A percentile compares a stretch with the other conserved stretches of the same genome.
Evolutionary conservation across 1,140 invertebrate species (phyloP).

Genomic region (Pantala flavescens): DNA sequence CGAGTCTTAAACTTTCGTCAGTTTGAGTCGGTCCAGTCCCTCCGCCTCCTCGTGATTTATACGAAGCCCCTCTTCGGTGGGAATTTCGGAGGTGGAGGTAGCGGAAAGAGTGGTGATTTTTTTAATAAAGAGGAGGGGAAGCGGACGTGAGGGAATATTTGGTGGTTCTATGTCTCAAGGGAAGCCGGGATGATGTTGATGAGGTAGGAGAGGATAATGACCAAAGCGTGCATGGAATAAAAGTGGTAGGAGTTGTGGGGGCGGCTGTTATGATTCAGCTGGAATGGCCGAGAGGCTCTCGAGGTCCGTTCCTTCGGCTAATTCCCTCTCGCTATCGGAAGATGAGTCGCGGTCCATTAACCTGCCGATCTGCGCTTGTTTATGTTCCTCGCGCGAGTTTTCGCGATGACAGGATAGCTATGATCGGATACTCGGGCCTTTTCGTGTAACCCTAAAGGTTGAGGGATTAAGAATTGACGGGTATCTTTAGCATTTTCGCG

Average conservation of each 20-base stretch:
- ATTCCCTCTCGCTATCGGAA: background rate
- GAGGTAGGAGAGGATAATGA: slow-evolving; percentile 8
- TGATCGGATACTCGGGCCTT: too few species aligned
- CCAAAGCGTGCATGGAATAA: slow-evolving; percentile 5
- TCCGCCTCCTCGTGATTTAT: background rate
- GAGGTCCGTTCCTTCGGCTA: background rate
- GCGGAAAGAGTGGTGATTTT: background rate
- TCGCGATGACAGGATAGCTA: background rate
- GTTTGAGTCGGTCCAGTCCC: background rate
- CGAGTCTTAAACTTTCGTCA: slow-evolving; percentile 1
- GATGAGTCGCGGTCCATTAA: background rate
- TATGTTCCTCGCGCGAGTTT: background rate
- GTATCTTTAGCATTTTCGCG: too few species aligned
- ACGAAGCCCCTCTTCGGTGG: background rate
- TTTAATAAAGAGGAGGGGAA: background rate
- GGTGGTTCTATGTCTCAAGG: background rate
- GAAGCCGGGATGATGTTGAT: background rate
- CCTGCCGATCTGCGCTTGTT: background rate
- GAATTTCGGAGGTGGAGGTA: background rate
- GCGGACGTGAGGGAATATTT: background rate
- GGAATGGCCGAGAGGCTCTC: background rate
- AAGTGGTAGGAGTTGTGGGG: background rate
- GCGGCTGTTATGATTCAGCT: slow-evolving; percentile 3
- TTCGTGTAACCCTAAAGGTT: too few species aligned
- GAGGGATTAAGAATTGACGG: too few species aligned